Percentiles rank a stretch among this genome's conserved stretches.
These are phyloP conservation scores for Hololepta plana DNA, from an alignment of 2,888 invertebrate species.

Conservation along the genomic window DNA sequence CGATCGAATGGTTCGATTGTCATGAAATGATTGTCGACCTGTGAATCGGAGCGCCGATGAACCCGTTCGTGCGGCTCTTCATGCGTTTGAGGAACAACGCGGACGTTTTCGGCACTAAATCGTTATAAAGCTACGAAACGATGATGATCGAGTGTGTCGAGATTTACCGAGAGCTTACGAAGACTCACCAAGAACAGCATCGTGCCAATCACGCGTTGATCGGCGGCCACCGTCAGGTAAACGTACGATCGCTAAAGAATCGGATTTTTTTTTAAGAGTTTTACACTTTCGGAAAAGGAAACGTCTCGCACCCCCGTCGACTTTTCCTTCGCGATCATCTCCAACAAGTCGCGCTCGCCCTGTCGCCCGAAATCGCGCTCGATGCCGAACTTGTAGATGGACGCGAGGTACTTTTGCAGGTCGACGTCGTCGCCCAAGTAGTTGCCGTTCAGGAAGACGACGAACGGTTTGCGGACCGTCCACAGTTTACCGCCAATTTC, in stretches of 20 bases:
- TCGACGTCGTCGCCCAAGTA: constrained; percentile 35
- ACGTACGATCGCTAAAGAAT: constrained; percentile 38
- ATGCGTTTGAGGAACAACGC: constrained; percentile 39
- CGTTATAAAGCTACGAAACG: constrained; percentile 32
- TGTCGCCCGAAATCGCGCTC: constrained; percentile 29
- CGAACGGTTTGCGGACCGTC: constrained; percentile 28
- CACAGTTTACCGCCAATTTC: constrained; percentile 30
- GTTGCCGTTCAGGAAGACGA: constrained; percentile 30
- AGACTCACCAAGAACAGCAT: constrained; percentile 38
- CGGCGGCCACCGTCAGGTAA: constrained; percentile 34
- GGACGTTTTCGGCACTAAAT: constrained; percentile 37
- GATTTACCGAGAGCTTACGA: constrained; percentile 1
- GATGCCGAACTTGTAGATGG: too few relatives aligned
- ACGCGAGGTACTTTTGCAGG: constrained; percentile 27
- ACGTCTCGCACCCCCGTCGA: constrained; percentile 14
- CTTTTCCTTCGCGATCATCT: constrained; percentile 27
- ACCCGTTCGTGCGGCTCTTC: constrained; percentile 28
- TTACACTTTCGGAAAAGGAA: not conserved
- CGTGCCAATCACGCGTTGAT: constrained; percentile 29
- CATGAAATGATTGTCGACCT: constrained; percentile 16
- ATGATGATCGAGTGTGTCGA: not conserved
- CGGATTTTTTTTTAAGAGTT: not conserved
- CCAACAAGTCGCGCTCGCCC: constrained; percentile 26
- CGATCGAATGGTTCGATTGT: constrained; percentile 2
- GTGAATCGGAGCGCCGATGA: constrained; percentile 38